phyloP scores from a whole-genome alignment of 2,888 invertebrate genomes.

The Liopterus haemorrhoidalis region DNA sequence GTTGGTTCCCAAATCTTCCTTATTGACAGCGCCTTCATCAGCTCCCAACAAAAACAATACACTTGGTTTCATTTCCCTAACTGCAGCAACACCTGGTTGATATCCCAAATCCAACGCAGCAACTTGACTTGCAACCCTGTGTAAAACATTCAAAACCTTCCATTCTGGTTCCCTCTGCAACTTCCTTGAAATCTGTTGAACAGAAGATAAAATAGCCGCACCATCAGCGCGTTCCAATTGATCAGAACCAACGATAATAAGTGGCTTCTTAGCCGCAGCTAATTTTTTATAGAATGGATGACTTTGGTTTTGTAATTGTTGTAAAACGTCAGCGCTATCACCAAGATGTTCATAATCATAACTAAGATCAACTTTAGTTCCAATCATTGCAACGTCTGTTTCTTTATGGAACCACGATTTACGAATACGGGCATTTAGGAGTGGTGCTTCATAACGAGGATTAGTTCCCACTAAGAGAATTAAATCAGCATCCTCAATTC shows the following conservation, averaged over 20 bases:
- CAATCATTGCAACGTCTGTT: conserved; percentile 77
- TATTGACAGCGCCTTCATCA: conserved; percentile 75
- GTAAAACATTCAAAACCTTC: conserved; percentile 88
- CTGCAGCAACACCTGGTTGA: conserved; percentile 61
- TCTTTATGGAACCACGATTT: conserved; percentile 96
- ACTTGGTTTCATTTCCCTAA: conserved; percentile 59
- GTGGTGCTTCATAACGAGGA: conserved; percentile 93
- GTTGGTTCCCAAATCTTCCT: conserved; percentile 71
- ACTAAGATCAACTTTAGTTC: conserved; percentile 85
- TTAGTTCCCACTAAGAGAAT: conserved; percentile 93
- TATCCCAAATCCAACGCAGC: conserved; percentile 96
- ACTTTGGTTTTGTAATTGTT: conserved; percentile 65
- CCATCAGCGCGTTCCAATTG: conserved; percentile 74
- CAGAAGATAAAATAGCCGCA: conserved; percentile 65
- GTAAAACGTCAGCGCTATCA: conserved; percentile 65
- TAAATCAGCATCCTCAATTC: conserved; percentile 89
- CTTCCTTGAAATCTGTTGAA: conserved; percentile 63
- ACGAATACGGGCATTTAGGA: conserved; percentile 90
- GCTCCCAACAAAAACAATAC: conserved; percentile 89
- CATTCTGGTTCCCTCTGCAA: conserved; percentile 53
- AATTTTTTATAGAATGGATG: conserved; percentile 66
- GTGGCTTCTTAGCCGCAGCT: conserved; percentile 74
- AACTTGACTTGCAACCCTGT: conserved; percentile 86
- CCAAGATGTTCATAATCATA: conserved; percentile 92
- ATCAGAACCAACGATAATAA: conserved; percentile 87